Percentiles rank a stretch among this genome's conserved stretches.
Conservation (phyloP, 2,888 invertebrate species). For the Perizoma affinitatum region DNA sequence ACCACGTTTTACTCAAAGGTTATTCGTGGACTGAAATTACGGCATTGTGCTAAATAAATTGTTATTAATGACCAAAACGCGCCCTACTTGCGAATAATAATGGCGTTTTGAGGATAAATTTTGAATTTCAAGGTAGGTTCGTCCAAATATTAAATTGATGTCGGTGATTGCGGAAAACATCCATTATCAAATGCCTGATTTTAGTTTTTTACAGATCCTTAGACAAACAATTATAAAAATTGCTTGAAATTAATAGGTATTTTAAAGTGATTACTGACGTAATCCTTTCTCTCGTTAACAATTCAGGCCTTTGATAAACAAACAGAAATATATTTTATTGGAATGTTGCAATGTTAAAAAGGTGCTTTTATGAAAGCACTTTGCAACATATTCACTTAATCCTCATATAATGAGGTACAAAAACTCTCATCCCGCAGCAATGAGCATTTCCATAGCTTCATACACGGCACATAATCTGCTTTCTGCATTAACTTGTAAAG, state of each 20-base stretch:
- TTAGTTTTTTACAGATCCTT: neutral
- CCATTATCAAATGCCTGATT: conserved; percentile 5
- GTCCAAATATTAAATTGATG: conserved; percentile 46
- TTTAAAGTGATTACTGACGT: neutral
- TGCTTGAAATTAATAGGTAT: neutral
- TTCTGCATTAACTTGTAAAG: conserved; percentile 72
- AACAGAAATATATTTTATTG: neutral
- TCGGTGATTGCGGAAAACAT: conserved; percentile 35
- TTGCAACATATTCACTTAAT: conserved; percentile 18
- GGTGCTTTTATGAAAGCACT: conserved; percentile 8
- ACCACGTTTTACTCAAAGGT: conserved; percentile 71
- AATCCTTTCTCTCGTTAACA: neutral
- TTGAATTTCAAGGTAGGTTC: conserved; percentile 48
- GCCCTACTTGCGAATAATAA: conserved; percentile 71
- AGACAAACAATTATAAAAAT: neutral
- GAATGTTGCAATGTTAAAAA: neutral
- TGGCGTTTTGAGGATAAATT: conserved; percentile 72
- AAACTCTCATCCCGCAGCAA: conserved; percentile 23
- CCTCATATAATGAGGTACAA: conserved; percentile 28
- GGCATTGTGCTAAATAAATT: conserved; percentile 82
- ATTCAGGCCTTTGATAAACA: no score
- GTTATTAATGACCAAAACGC: conserved; percentile 81
- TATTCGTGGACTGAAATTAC: conserved; percentile 73
- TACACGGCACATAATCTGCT: conserved; percentile 67
- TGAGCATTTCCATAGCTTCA: conserved; percentile 36